These are phyloP conservation scores for Nothocercus julius DNA, from an alignment of 2,113 vertebrate species.

Conservation along the genomic window DNA sequence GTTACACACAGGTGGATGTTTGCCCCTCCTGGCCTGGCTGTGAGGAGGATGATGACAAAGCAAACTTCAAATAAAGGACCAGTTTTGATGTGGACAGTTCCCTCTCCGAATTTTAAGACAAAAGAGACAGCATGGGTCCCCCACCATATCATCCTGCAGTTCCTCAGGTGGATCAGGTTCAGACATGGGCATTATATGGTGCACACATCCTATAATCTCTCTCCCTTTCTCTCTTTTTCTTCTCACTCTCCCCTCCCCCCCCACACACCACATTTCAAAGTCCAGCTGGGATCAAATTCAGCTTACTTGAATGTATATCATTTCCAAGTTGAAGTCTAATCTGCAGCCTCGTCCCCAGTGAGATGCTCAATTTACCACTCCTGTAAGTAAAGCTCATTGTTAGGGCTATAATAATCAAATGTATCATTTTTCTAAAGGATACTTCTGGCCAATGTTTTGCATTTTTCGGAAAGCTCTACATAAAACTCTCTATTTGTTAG, in stretches of 20 bases:
- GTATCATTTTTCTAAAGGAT: constrained; percentile 64
- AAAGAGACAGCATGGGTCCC: background rate
- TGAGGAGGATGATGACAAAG: background rate
- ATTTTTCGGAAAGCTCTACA: background rate
- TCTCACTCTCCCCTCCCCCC: background rate
- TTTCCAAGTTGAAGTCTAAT: constrained; percentile 59
- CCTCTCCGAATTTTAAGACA: background rate
- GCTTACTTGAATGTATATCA: constrained; percentile 24
- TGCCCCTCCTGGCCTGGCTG: background rate
- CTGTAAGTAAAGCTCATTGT: constrained; percentile 67
- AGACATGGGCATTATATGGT: constrained; percentile 4
- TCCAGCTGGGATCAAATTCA: constrained; percentile 34
- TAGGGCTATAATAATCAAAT: constrained; percentile 46
- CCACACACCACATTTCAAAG: background rate
- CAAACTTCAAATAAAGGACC: background rate
- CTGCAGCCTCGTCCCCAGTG: constrained; percentile 36
- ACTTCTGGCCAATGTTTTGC: constrained; percentile 27
- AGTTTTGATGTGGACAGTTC: background rate
- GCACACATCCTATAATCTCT: background rate
- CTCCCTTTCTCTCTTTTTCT: background rate
- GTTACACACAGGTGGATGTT: background rate
- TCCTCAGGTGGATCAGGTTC: constrained; percentile 38
- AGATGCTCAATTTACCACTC: constrained; percentile 48
- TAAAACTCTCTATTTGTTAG: constrained; percentile 28
- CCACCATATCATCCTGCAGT: background rate